Percentiles rank a stretch among this genome's conserved stretches.
Evolutionary conservation across 2,113 vertebrate species (phyloP).

Genomic region (Sula dactylatra): DNA sequence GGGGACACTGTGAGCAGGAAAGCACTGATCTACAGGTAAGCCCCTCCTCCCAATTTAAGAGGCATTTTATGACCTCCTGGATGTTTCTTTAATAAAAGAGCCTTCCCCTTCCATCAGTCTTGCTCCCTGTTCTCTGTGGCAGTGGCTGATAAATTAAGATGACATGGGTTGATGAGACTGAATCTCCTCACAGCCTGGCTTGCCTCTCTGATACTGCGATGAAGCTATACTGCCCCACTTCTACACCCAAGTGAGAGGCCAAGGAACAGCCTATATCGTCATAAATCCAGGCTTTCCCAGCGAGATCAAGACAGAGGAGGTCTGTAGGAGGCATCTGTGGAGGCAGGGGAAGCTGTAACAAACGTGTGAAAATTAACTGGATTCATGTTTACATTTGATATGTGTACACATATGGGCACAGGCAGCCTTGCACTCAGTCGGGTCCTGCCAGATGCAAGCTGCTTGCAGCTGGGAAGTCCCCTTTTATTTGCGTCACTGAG

Average conservation of each 20-base stretch:
- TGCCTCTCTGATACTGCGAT: neutral
- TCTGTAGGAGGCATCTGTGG: neutral
- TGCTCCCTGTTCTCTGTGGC: neutral
- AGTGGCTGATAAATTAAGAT: neutral
- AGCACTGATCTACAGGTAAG: neutral
- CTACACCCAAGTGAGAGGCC: neutral
- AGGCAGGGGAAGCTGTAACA: neutral
- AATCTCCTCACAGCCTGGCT: neutral
- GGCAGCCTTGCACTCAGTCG: neutral
- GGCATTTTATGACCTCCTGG: neutral
- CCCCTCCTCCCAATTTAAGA: neutral
- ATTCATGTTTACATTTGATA: neutral
- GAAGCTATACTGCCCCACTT: neutral
- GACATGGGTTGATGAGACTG: neutral
- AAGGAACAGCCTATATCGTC: neutral
- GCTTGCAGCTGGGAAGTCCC: neutral
- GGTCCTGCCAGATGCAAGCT: neutral
- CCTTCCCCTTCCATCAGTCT: neutral
- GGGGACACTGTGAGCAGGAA: neutral
- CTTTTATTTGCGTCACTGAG: neutral
- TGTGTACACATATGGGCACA: neutral
- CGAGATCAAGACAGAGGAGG: neutral
- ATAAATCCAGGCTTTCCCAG: conserved; percentile 18
- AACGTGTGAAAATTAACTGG: neutral
- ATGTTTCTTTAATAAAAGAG: neutral